Percentiles rank a stretch among this genome's conserved stretches.
phyloP scores from a whole-genome alignment of 37 sponge, comb jelly and placozoan genomes.

The Spongia lamella region DNA sequence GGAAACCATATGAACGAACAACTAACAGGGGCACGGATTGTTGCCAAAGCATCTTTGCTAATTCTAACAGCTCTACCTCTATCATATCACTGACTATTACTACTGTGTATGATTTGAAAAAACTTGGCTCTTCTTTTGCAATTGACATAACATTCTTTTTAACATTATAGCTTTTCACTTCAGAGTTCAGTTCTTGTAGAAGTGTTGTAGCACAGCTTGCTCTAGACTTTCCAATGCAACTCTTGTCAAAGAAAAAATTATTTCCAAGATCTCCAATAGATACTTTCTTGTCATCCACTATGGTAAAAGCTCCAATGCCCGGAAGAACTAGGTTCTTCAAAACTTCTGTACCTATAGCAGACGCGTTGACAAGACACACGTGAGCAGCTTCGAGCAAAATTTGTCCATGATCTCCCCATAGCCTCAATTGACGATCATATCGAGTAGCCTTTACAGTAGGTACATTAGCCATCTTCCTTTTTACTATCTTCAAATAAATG shows the following conservation, averaged over 20 bases:
- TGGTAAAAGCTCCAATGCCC: slow-evolving; percentile 81
- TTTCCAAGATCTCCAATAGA: slow-evolving; percentile 55
- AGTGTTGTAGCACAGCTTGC: slow-evolving; percentile 43
- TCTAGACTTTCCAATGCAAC: slow-evolving; percentile 59
- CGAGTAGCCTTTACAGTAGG: slow-evolving; percentile 79
- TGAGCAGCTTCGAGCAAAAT: slow-evolving; percentile 73
- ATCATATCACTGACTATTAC: slow-evolving; percentile 75
- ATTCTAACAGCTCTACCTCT: slow-evolving; percentile 20
- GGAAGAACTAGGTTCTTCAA: slow-evolving; percentile 94
- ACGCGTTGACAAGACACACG: slow-evolving; percentile 92
- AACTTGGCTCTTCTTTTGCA: slow-evolving; percentile 30
- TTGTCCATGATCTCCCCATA: slow-evolving; percentile 99
- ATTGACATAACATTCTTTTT: slow-evolving; percentile 49
- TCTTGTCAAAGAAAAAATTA: slow-evolving; percentile 77
- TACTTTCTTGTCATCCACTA: slow-evolving; percentile 66
- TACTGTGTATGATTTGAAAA: slow-evolving; percentile 68
- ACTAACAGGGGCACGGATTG: slow-evolving; percentile 70
- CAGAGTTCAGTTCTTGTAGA: slow-evolving; percentile 76
- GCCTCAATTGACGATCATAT: slow-evolving; percentile 92
- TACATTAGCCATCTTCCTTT: slow-evolving; percentile 19
- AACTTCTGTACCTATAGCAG: slow-evolving; percentile 87
- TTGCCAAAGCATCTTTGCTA: slow-evolving; percentile 65
- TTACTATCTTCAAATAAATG: neutral
- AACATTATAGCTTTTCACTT: slow-evolving; percentile 66
- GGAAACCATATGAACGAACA: slow-evolving; percentile 63